Conservation (phyloP, 2,888 invertebrate genomes). For the Amblyjoppa proteus region DNA sequence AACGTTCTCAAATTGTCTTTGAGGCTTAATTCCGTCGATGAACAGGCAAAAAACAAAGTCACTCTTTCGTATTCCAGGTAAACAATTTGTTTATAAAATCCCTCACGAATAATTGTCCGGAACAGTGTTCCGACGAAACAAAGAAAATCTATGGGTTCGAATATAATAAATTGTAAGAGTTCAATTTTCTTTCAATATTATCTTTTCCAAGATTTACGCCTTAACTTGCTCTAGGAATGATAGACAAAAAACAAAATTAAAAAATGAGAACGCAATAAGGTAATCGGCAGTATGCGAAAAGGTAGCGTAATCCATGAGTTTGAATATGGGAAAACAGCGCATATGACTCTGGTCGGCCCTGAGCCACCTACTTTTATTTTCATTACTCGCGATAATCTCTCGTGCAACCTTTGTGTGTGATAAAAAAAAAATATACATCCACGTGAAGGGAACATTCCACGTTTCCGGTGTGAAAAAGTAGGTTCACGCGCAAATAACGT, state of each 20-base stretch:
- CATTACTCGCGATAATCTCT: background rate
- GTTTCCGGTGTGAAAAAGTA: background rate
- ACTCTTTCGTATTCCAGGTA: background rate
- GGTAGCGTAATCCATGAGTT: too few species aligned
- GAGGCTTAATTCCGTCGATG: background rate
- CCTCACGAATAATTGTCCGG: too few species aligned
- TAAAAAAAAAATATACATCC: background rate
- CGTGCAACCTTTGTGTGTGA: background rate
- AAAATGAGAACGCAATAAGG: too few species aligned
- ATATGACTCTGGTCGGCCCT: background rate
- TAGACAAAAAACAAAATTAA: too few species aligned
- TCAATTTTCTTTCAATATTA: too few species aligned
- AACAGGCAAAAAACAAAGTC: background rate
- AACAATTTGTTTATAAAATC: too few species aligned
- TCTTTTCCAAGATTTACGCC: too few species aligned
- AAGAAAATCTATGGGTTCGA: too few species aligned
- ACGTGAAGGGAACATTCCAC: background rate
- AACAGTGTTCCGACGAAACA: too few species aligned
- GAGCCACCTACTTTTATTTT: background rate
- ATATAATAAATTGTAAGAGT: too few species aligned
- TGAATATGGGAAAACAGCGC: background rate
- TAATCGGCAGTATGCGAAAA: too few species aligned
- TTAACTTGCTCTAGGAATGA: too few species aligned
- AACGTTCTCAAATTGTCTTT: background rate
- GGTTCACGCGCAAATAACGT: background rate